Base-by-base conservation (phyloP, 1,140 invertebrate genomes). In the Papilio xuthus region DNA sequence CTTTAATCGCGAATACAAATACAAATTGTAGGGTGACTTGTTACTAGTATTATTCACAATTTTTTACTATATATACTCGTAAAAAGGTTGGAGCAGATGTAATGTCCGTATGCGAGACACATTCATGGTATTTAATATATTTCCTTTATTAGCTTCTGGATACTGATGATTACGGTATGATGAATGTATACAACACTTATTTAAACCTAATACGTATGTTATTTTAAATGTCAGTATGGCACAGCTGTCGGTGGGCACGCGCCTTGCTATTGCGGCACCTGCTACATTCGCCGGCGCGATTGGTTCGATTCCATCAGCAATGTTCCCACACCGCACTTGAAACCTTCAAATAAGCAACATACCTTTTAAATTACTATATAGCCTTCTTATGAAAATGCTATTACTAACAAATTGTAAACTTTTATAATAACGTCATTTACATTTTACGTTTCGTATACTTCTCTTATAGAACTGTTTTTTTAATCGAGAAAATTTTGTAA, bases 231-330 rank as follows among this genome's bases (percentile, higher is more conserved):
- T 81, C 78, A 82, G 53, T 78, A 47, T 60, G 50, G 32, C 80
- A 78, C 82, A 83, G 82, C 72, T 81, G 83, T 53, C 47, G 28
- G n/a, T 63, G 82, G 77, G 86, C 89, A 90, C 85, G 88, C 86
- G 89, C 82, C 80, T 78, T 70, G 53, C 10, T 74, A 69, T 50
- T 78, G 73, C 77, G 72, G 78, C 87, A 89, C 88, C 87, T 90
- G 76, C 78, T 78, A 44, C 81, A 79, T 85, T 80, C 83, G 85
- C 84, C 82, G 78, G 82, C 77, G 76, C 72, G 84, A 88, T 88
- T 85, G 84, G 88, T 89, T 84, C 85, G 80, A 79, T 83, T 84
- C 53, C 53, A 70, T 70, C 79, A 81, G 79, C 56, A 73, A 79
- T 82, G 79, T 86, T 79, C 78, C 42, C 80, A 71, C 81, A 75